phyloP scores from a whole-genome alignment of 2,888 invertebrate genomes.

The Dynastes hyllus region DNA sequence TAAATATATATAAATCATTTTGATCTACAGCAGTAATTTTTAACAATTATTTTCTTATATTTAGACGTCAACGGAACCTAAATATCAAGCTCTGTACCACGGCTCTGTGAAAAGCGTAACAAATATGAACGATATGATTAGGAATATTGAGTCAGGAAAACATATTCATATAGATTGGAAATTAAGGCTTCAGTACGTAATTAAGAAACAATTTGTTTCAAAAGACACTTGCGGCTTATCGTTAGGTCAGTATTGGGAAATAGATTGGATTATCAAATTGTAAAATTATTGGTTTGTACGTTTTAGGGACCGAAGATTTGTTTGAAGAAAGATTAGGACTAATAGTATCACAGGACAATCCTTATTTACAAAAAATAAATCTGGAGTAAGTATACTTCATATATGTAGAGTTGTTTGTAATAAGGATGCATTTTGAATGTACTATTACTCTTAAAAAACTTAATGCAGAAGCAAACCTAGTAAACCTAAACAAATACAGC shows the following conservation, averaged over 20 bases:
- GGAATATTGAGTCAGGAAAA: constrained; percentile 77
- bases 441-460: too few relatives aligned
- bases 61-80: constrained; percentile 74
- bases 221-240: constrained; percentile 85
- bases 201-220: constrained; percentile 79
- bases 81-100: constrained; percentile 75
- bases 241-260: constrained; percentile 73
- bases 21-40: not conserved
- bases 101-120: constrained; percentile 74
- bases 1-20: not conserved
- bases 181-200: constrained; percentile 82
- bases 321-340: constrained; percentile 86
- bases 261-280: not conserved
- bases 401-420: too few relatives aligned
- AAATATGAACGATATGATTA: constrained; percentile 71
- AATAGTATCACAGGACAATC: constrained; percentile 83
- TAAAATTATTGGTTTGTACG: not conserved
- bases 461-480: too few relatives aligned
- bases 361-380: constrained; percentile 85
- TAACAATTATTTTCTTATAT: not conserved
- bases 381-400: constrained; percentile 77
- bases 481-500: too few relatives aligned
- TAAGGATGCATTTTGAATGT: too few relatives aligned
- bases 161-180: constrained; percentile 90
- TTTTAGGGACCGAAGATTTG: constrained; percentile 82